Conservation (phyloP, 1,140 invertebrate species). For the Cydia strobilella region DNA sequence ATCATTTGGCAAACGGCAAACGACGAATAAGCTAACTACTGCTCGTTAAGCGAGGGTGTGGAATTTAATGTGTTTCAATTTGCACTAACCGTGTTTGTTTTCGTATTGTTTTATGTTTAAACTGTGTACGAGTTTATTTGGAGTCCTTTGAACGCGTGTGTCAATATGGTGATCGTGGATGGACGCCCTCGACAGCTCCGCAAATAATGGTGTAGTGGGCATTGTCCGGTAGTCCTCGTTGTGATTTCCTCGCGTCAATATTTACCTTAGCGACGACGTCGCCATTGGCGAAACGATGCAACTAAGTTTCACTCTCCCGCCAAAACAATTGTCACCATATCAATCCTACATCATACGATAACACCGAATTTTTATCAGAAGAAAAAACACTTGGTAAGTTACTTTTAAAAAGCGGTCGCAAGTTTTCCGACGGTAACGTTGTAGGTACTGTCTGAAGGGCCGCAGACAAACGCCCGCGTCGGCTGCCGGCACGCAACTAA, state of each 20-base stretch:
- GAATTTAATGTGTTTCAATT: constrained; percentile 39
- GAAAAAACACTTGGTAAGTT: constrained; percentile 26
- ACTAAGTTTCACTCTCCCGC: constrained; percentile 44
- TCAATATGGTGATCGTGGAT: constrained; percentile 40
- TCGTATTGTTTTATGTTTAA: constrained; percentile 30
- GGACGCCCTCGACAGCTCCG: constrained; percentile 45
- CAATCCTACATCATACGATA: constrained; percentile 45
- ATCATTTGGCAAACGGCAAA: constrained; percentile 33
- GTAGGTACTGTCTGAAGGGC: constrained; percentile 33
- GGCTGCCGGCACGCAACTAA: constrained; percentile 62
- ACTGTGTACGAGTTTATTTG: constrained; percentile 3
- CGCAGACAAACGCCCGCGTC: constrained; percentile 50
- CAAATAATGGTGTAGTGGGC: constrained; percentile 54
- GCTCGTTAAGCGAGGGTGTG: constrained; percentile 34
- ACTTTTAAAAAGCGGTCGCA: constrained; percentile 37
- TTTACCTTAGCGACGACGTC: constrained; percentile 60
- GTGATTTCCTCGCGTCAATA: constrained; percentile 52
- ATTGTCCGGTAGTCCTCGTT: constrained; percentile 40
- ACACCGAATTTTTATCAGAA: constrained; percentile 40
- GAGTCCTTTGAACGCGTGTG: constrained; percentile 25
- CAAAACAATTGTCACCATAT: constrained; percentile 53
- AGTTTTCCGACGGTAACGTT: constrained; percentile 33
- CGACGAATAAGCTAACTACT: constrained; percentile 35
- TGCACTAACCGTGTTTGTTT: constrained; percentile 34
- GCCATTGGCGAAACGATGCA: constrained; percentile 47